Base-by-base conservation (phyloP, 2,888 invertebrate genomes). In the Anorthoa munda region DNA sequence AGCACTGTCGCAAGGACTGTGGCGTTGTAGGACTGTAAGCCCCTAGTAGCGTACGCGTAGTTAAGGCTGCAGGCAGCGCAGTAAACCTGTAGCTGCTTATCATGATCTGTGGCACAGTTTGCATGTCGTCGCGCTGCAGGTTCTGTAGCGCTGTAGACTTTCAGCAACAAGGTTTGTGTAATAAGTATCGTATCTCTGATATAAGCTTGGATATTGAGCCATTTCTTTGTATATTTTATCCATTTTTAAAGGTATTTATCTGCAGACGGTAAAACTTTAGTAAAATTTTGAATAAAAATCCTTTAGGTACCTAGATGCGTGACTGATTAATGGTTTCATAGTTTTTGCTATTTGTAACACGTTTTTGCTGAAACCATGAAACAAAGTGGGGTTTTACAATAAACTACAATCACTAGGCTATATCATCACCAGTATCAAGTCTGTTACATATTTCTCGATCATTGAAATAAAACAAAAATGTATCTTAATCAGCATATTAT, bases 391-490 rank as follows among this genome's bases (percentile, higher is more conserved):
- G 26, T 26, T 26, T 26, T 26, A 4, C 26, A 26, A 4, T 26
- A 26, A 26, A 26, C 2, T 26, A 26, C 26, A 4, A 5, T 31
- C 31, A 31, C 26, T 26, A 4, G 26, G 26, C 31, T 31, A 5
- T 31, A 31, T 31, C 39, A 39, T 39, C 39, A 9, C 39, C 39
- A 9, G 9, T 39, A 39, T 39, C 39, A 39, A 39, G 39, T 9
- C 9, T 1, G 7, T 39, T 39, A 7, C 1, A 39, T 39, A 39
- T 39, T 39, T 39, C 13, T 59, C 13, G 17, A 13, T 7, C 26
- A 26, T 26, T 0, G 18, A 65, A 84, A 84, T 77, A 71, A 84
- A 85, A 88, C 82, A 59, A 77, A 79, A 75, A 65, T 72, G 70
- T 68, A 70, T 61, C 74, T 75, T 81, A 78, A 79, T 81, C 66